These are phyloP conservation scores for Ceyx cyanopectus DNA, from an alignment of 2,113 vertebrate species.

Conservation along the genomic window DNA sequence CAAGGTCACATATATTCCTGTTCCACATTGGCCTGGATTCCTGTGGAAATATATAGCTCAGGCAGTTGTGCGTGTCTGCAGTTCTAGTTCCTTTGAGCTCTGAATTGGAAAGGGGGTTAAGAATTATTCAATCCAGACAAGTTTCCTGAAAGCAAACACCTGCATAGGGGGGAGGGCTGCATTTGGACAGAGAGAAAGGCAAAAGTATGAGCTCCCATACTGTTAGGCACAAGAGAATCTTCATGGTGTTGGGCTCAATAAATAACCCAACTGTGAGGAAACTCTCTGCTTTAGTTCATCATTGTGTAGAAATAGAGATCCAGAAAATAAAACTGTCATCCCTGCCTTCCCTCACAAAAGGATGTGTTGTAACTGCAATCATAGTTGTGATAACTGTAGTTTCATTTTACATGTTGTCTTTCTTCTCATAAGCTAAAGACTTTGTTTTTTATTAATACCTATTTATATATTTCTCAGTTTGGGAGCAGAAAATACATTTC, in stretches of 20 bases:
- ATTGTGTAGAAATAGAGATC: neutral
- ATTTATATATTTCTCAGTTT: neutral
- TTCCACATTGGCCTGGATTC: neutral
- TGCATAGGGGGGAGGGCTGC: neutral
- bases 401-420: neutral
- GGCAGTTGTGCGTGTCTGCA: rapidly evolving
- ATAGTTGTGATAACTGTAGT: neutral
- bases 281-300: neutral
- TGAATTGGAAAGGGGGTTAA: neutral
- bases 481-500: neutral
- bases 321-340: neutral
- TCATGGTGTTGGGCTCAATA: neutral
- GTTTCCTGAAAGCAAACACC: neutral
- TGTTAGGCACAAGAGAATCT: neutral
- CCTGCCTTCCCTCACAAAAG: neutral
- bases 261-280: neutral
- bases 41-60: neutral
- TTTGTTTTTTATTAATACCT: neutral
- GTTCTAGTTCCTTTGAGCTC: neutral
- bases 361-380: neutral
- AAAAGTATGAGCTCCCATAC: neutral
- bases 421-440: neutral
- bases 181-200: neutral
- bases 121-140: neutral
- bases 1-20: neutral